phyloP scores from a whole-genome alignment of 1,140 invertebrate genomes.

The Acyrthosiphon pisum region DNA sequence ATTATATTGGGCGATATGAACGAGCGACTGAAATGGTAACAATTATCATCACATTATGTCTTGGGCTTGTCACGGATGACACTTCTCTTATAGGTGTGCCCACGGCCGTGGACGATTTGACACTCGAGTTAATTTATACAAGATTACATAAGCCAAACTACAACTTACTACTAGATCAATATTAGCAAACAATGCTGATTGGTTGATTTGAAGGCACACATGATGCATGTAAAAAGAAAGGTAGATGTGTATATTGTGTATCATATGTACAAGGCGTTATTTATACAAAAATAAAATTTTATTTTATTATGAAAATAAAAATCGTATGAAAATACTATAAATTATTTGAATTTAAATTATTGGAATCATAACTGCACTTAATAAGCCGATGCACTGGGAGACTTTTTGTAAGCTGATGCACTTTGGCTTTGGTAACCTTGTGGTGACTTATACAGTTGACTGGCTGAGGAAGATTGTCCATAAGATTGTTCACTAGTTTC shows the following conservation, averaged over 20 bases:
- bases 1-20: not conserved
- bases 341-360: slow-evolving; percentile 26
- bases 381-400: not conserved
- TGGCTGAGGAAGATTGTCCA: slow-evolving; percentile 30
- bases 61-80: slow-evolving; percentile 21
- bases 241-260: slow-evolving; percentile 34
- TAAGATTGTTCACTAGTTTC: slow-evolving; percentile 11
- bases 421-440: slow-evolving; percentile 25
- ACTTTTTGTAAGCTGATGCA: slow-evolving; percentile 28
- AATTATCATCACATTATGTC: not conserved
- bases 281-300: slow-evolving; percentile 39
- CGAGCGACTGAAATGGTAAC: not conserved
- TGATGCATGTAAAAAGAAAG: slow-evolving; percentile 6
- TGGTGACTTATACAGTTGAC: not conserved
- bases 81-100: slow-evolving; percentile 7
- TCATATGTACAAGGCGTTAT: slow-evolving; percentile 37
- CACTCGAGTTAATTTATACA: slow-evolving; percentile 37
- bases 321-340: slow-evolving; percentile 16
- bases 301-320: not conserved
- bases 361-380: not conserved
- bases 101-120: not conserved
- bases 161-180: not conserved
- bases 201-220: not conserved
- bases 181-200: not conserved
- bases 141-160: not conserved